A percentile compares a stretch with the other conserved stretches of the same genome.
Conservation (phyloP, 35 echinoderm and acorn worm genomes). For the Holothuria glaberrima region DNA sequence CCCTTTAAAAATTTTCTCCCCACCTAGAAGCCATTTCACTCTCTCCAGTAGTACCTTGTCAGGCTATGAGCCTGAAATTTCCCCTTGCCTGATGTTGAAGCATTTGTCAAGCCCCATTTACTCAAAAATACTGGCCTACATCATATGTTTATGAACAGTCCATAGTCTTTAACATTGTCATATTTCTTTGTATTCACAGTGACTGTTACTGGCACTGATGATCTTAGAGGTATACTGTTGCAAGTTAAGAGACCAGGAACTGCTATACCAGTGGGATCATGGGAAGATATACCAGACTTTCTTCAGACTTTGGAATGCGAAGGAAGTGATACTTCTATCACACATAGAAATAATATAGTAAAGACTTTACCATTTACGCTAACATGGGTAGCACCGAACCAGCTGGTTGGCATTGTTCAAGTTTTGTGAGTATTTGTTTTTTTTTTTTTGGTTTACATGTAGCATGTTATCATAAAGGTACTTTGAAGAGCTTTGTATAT, state of each 20-base stretch:
- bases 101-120: no score
- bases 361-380: conserved; percentile 41
- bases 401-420: conserved; percentile 32
- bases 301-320: conserved; percentile 19
- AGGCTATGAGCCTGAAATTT: no score
- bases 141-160: no score
- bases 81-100: no score
- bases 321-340: conserved; percentile 8
- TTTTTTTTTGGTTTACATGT: background rate
- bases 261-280: conserved; percentile 53
- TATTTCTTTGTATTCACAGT: conserved; percentile 29
- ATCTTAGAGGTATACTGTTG: conserved; percentile 34
- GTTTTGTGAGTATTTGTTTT: conserved; percentile 48
- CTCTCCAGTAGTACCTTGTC: no score
- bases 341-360: conserved; percentile 24
- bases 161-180: no score
- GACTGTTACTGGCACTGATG: conserved; percentile 13
- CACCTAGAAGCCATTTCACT: no score
- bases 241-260: conserved; percentile 53
- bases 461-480: no score
- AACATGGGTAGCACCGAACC: conserved; percentile 45
- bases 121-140: no score
- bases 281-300: conserved; percentile 51
- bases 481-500: no score
- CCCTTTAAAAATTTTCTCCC: no score